Evolutionary conservation across 2,888 invertebrate species (phyloP), one percentile per base, ranked within the genome.

Genomic region (Cryptocheilus praepositus): DNA sequence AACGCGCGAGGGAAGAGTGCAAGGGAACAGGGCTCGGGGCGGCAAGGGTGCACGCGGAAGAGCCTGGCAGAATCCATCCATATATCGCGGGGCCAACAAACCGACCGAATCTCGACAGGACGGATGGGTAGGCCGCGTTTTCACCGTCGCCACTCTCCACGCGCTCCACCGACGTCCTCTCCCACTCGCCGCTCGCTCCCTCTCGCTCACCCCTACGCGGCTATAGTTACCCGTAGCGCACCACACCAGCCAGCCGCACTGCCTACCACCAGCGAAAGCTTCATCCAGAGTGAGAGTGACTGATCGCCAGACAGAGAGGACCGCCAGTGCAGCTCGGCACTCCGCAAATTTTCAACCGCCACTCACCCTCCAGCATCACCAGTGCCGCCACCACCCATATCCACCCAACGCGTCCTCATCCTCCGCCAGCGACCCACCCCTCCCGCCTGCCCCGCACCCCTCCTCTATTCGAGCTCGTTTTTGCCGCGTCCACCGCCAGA

Each of bases 401-500:
- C 36, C 36, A 36, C 36, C 36, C 36, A 1, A 11, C 49, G 18
- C 49, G 49, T 5, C 49, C n/a, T 7, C 49, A 11, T n/a, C 49
- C 4, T 22, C 21, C 25, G 4, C 53, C 25, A 59, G 70, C 64
- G 46, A 15, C 22, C 58, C 70, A 62, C 55, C 56, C 21, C n/a
- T 54, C 36, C 61, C 66, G 64, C 72, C 70, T 66, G 66, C 60
- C 61, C 71, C 61, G 76, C 71, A 71, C 62, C 76, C 73, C 73
- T 70, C 73, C 76, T 74, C 77, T 71, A 77, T 78, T 80, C 81
- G 73, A 79, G 83, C 84, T 84, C 86, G 85, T 86, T 86, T 86
- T 86, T 86, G 83, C 85, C 83, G 84, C 86, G 83, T 84, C 84
- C 86, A 85, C 85, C 84, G 84, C 82, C 88, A 87, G 88, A 88